Base-by-base conservation (phyloP, 2,888 invertebrate species). In the Diplolepis rosae region DNA sequence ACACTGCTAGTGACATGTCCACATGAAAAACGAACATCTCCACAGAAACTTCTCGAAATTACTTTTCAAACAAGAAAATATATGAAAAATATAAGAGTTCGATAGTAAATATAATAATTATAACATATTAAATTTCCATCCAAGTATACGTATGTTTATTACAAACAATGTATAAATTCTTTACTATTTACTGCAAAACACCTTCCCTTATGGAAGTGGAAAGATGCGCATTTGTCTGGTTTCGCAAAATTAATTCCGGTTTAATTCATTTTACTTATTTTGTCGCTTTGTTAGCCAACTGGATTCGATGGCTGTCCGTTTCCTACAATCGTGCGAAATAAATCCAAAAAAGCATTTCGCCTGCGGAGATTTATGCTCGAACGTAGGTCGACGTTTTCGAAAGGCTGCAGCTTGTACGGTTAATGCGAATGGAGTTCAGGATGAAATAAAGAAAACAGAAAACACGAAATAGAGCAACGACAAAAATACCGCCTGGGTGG, bases 321-420 rank as follows among this genome's bases (percentile, higher is more conserved):
- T 32, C 18, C 32, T 18, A 22, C 18, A 11, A 32, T 48, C 18
- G 56, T 35, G 56, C 24, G 35, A 61, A 61, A 61, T 61, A 61
- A 61, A 39, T 4, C 39, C n/a, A 4, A 61, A 61, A 35, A 39
- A 39, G 35, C 7, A n/a, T 61, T 61, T 61, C 24, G 24, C 39
- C 39, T 3, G 39, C 6, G n/a, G 39, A 24, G 39, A 39, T 61
- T 61, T 61, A 61, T 61, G 35, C 39, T 11, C 39, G n/a, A 39
- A 13, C 7, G 39, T 6, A 39, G 7, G 35, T 61, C 24, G 35
- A 27, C 39, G n/a, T 39, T 61, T 27, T 61, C 24, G 24, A 61
- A 61, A 61, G 61, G 39, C 35, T 61, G 35, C 61, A 61, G 61
- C 61, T 61, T 61, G 61, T 39, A 61, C 39, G 39, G 61, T 39